Evolutionary conservation across 2,113 vertebrate species (phyloP), one percentile per base, ranked within the genome.

Genomic region (Charadrius vociferus): DNA sequence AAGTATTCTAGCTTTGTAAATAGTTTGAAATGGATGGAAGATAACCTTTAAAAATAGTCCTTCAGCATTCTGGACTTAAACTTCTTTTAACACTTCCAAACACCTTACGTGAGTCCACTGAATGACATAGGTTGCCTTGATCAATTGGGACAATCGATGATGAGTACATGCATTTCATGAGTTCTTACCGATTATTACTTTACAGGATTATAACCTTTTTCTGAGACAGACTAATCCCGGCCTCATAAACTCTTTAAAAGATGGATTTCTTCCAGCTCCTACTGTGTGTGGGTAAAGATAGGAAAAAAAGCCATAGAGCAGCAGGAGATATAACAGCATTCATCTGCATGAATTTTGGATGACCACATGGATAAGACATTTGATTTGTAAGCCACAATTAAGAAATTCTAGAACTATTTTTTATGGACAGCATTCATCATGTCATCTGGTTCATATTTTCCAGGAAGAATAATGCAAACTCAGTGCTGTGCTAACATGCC

Each of bases 391-490:
- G 81, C 82, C 81, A 86, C 94, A 96, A 93, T 94, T 96, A 94
- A 96, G 94, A 96, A 97, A 97, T 83, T 94, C 70, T 92, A 95
- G 73, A 92, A 92, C n/a, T 79, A 58, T 45, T 86, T 96, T 97
- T 86, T 91, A 89, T 89, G 95, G 83, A 93, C 0, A 0, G 53
- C 52, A 88, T 95, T 95, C 66, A 90, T 93, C 89, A 78, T 72
- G 52, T 93, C 95, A 92, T 93, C 85, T 96, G 91, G 73, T 93
- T 97, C 95, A 91, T 85, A 95, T 97, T 96, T 97, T 96, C 91
- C 86, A 92, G 50, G 34, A 92, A 78, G 50, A 74, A 75, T 86
- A 97, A 91, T 14, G 72, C 86, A 96, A 80, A 86, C 41, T 92
- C 72, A 66, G n/a, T 86, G 66, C 47, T 86, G 70, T 63, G 66